Base-by-base conservation (phyloP, 2,113 vertebrate species). In the Callopanchax toddi region DNA sequence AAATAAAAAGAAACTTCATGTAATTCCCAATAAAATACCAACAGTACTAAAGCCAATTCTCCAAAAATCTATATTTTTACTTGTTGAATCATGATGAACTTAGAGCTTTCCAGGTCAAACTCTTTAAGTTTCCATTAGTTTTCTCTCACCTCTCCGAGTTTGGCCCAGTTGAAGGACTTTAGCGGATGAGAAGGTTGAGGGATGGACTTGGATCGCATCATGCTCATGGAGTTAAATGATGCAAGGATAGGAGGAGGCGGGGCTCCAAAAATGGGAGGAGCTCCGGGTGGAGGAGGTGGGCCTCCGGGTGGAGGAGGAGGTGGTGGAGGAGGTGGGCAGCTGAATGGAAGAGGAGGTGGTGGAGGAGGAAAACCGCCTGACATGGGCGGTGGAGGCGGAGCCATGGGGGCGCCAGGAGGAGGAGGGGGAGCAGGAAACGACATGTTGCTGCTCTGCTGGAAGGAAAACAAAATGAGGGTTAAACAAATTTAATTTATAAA, bases 101-200 rank as follows among this genome's bases (percentile, higher is more conserved):
- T n/a, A 42, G 40, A 15, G 7, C 16, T 42, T 42, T 42, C 5
- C 1, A 16, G 6, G 1, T 42, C 16, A 17, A 40, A 40, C 39
- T 15, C 37, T 29, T 29, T 7, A 4, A 7, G 26, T 29, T 29
- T 29, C 7, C 26, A 4, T 6, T 1, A 10, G 17, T 25, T 32
- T 10, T 29, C 3, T 46, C 93, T 95, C 81, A 98, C 97, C 95
- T 97, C 96, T 36, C 92, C 96, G 21, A 99, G 87, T 75, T 99
- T 99, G 87, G 95, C 90, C 97, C 97, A 99, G 91, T 99, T 99
- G 90, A 98, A 99, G 44, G 97, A 98, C 90, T 99, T 99, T 82
- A 99, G 92, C 0, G 97, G 96, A 58, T 98, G 96, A 18, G 97
- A 97, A 17, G 97, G 97, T 84, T 98, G 97, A 0, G 97, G 97